These are phyloP conservation scores for Cyprinodon tularosa DNA, from an alignment of 2,113 vertebrate species.

Conservation along the genomic window DNA sequence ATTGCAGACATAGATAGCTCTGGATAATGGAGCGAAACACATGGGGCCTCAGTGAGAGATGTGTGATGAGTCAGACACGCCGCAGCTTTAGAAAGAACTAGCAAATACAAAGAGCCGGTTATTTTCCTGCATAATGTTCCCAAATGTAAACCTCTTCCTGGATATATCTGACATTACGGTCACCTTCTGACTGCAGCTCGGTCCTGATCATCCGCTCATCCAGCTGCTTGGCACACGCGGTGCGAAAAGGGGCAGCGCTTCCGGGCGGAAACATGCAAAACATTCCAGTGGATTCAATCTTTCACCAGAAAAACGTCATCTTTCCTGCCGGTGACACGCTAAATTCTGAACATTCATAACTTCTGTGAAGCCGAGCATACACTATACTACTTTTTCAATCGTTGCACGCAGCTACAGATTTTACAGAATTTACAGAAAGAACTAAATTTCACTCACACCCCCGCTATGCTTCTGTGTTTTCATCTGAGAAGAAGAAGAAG, in stretches of 20 bases:
- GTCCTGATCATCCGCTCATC: not conserved
- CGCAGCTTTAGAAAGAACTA: constrained; percentile 41
- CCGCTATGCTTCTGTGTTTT: too few relatives aligned
- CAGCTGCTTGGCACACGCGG: constrained; percentile 43
- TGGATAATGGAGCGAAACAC: constrained; percentile 38
- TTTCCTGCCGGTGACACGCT: too few relatives aligned
- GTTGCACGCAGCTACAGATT: too few relatives aligned
- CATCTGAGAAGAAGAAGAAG: too few relatives aligned
- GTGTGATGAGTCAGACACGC: constrained; percentile 49
- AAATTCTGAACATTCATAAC: too few relatives aligned
- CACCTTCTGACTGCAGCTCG: constrained; percentile 36
- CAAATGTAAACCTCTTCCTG: constrained; percentile 52
- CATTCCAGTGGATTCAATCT: not conserved
- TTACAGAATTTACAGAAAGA: too few relatives aligned
- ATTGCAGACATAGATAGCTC: constrained; percentile 35
- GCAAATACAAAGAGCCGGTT: constrained; percentile 10
- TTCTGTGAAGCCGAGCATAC: too few relatives aligned
- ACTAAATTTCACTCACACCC: too few relatives aligned
- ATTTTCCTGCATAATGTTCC: constrained; percentile 40
- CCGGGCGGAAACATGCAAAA: not conserved
- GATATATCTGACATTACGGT: constrained; percentile 35
- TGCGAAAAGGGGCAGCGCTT: constrained; percentile 9
- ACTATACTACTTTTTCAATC: too few relatives aligned
- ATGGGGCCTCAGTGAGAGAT: constrained; percentile 28
- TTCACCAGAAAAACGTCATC: not conserved